Evolutionary conservation across 2,888 invertebrate genomes (phyloP).

Genomic region (Leptopilina myrica): DNA sequence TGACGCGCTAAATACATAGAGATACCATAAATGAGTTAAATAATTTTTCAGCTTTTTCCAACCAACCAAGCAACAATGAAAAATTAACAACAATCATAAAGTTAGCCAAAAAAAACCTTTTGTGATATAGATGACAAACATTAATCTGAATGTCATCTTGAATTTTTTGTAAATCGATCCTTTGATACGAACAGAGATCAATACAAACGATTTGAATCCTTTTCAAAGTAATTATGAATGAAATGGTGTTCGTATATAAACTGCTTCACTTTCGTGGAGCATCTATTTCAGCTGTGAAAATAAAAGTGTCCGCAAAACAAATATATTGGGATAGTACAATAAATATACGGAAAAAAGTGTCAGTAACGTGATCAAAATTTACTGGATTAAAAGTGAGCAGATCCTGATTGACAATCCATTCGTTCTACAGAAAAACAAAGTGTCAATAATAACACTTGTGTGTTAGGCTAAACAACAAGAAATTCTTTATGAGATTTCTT

Average conservation of each 20-base stretch:
- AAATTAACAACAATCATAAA: not conserved
- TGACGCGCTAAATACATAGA: not conserved
- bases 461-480: too few relatives aligned
- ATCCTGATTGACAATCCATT: too few relatives aligned
- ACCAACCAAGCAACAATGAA: not conserved
- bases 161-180: not conserved
- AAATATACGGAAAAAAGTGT: slow-evolving; percentile 6
- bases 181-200: not conserved
- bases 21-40: slow-evolving; percentile 12
- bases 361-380: slow-evolving; percentile 9
- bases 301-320: slow-evolving; percentile 26
- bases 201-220: not conserved
- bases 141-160: not conserved
- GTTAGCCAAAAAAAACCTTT: not conserved
- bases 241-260: slow-evolving; percentile 20
- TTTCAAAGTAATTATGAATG: not conserved
- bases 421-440: slow-evolving; percentile 61
- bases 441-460: slow-evolving; percentile 60
- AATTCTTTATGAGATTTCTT: too few relatives aligned
- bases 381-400: not conserved
- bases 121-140: not conserved
- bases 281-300: slow-evolving; percentile 12
- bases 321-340: not conserved
- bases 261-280: slow-evolving; percentile 24
- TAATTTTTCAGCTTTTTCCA: not conserved